These are phyloP conservation scores for Cyclura pinguis DNA, from an alignment of 2,797 vertebrate species.

Conservation along the genomic window DNA sequence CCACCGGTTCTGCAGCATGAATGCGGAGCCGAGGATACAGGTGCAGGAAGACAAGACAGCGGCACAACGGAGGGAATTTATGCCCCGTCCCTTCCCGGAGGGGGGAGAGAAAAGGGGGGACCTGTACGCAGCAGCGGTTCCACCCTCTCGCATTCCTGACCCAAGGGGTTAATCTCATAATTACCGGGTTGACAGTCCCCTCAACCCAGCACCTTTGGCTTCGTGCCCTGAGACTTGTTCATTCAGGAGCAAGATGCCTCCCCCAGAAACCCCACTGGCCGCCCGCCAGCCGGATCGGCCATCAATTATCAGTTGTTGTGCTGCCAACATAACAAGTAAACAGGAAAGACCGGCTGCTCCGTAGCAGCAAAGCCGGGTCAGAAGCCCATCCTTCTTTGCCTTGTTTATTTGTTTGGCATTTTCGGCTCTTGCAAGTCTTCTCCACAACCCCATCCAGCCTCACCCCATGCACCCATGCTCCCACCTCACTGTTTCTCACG, in stretches of 20 bases:
- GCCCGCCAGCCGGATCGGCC: slow-evolving; percentile 36
- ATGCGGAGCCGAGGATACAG: slow-evolving; percentile 70
- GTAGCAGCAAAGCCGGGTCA: not conserved
- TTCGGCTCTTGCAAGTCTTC: fast-evolving
- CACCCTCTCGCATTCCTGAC: slow-evolving; percentile 19
- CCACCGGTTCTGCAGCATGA: slow-evolving; percentile 50
- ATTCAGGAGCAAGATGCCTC: slow-evolving; percentile 22
- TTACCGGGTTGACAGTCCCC: slow-evolving; percentile 37
- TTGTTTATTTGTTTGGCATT: fast-evolving
- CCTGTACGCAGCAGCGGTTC: not conserved
- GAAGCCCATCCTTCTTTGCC: fast-evolving
- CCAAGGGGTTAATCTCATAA: slow-evolving; percentile 60
- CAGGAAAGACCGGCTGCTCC: slow-evolving; percentile 50
- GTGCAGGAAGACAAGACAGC: slow-evolving; percentile 62
- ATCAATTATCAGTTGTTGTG: slow-evolving; percentile 61
- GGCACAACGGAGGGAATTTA: slow-evolving; percentile 49
- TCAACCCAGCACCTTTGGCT: slow-evolving; percentile 43
- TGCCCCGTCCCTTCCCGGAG: not conserved
- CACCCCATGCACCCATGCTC: too few relatives aligned
- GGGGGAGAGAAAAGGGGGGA: slow-evolving; percentile 17
- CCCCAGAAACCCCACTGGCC: not conserved
- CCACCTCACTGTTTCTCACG: too few relatives aligned
- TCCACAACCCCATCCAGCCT: too few relatives aligned
- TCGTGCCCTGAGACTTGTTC: slow-evolving; percentile 63
- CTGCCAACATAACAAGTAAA: slow-evolving; percentile 59